A percentile compares a stretch with the other conserved stretches of the same genome.
Conservation (phyloP, 1,140 invertebrate genomes). For the Scaptomyza montana region DNA sequence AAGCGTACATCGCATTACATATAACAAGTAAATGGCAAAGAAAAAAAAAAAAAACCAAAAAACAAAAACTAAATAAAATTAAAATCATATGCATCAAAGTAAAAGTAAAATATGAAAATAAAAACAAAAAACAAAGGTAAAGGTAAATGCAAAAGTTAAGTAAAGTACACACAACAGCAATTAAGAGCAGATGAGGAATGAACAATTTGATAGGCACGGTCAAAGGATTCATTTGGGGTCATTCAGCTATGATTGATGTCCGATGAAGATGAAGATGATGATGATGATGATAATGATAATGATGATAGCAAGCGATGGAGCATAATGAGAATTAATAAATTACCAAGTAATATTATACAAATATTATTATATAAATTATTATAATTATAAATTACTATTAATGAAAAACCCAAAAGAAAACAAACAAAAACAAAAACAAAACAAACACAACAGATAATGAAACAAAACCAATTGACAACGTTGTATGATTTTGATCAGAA, state of each 20-base stretch:
- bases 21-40: constrained; percentile 62
- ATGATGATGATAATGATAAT: constrained; percentile 15
- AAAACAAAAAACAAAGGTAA: constrained; percentile 45
- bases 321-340: constrained; percentile 75
- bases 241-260: constrained; percentile 34
- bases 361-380: constrained; percentile 82
- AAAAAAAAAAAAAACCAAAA: constrained; percentile 15
- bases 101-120: constrained; percentile 36
- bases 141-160: constrained; percentile 36
- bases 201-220: constrained; percentile 3
- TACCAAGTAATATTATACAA: constrained; percentile 83
- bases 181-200: constrained; percentile 6
- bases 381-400: constrained; percentile 80
- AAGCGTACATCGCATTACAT: constrained; percentile 65
- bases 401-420: constrained; percentile 63
- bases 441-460: constrained; percentile 57
- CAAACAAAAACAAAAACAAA: constrained; percentile 55
- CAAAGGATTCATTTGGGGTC: constrained; percentile 19
- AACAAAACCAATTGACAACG: constrained; percentile 81
- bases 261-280: constrained; percentile 11
- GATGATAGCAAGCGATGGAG: constrained; percentile 12
- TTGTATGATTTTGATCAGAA: constrained; percentile 84
- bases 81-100: constrained; percentile 73
- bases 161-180: constrained; percentile 34
- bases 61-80: constrained; percentile 35